These are phyloP conservation scores for Drosophila trichaetosa DNA, from an alignment of 2,888 invertebrate species.

Conservation along the genomic window DNA sequence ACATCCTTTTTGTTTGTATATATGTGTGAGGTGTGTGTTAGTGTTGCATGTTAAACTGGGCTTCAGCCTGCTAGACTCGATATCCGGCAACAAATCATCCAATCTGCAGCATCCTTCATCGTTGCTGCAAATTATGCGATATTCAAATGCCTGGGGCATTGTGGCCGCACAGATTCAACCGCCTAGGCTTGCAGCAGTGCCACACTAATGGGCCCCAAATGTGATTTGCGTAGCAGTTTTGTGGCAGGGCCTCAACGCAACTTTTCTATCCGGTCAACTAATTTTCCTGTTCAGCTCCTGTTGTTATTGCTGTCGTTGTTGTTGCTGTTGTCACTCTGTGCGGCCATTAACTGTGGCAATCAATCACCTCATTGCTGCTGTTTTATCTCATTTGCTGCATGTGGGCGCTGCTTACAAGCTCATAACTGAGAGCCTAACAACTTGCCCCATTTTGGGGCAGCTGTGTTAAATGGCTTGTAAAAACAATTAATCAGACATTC, in stretches of 20 bases:
- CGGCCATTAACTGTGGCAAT: constrained; percentile 52
- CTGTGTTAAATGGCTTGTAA: constrained; percentile 40
- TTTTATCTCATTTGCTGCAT: constrained; percentile 8
- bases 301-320: constrained; percentile 2
- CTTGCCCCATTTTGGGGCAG: constrained; percentile 31
- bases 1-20: constrained; percentile 7
- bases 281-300: background rate
- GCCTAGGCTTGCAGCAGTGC: background rate
- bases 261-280: constrained; percentile 14
- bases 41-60: constrained; percentile 6
- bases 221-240: constrained; percentile 40
- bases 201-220: constrained; percentile 43
- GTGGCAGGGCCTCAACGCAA: constrained; percentile 12
- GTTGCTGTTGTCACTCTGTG: constrained; percentile 10
- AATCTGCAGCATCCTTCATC: constrained; percentile 8
- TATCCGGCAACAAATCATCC: background rate
- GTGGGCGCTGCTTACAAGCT: constrained; percentile 40
- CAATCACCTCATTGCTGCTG: constrained; percentile 45
- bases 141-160: constrained; percentile 17
- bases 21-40: constrained; percentile 3
- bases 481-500: constrained; percentile 56
- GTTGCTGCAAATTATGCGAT: constrained; percentile 24
- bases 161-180: constrained; percentile 22
- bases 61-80: constrained; percentile 2
- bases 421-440: constrained; percentile 43